Evolutionary conservation across 2,113 vertebrate genomes (phyloP), one percentile per base, ranked within the genome.

Genomic region (Barnardius zonarius): DNA sequence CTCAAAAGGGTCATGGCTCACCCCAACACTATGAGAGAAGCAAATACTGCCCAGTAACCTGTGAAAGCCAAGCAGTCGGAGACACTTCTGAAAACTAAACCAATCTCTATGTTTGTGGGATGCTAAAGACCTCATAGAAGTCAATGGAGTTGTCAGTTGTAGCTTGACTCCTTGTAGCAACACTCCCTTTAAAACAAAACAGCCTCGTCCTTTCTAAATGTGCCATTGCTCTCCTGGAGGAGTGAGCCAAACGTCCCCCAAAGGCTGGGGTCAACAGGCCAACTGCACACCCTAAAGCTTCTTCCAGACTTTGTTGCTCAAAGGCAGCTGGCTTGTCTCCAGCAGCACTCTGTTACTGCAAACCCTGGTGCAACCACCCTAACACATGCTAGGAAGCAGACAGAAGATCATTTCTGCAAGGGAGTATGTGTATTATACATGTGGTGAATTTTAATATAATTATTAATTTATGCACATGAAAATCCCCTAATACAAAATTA

Each of bases 381-480:
- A 43, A 72, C 64, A 54, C 64, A 7, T 4, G n/a, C 74, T 37
- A 51, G 64, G 41, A 70, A 91, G 59, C 9, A 73, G 54, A 90
- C 75, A 24, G 51, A 66, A 55, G 39, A 82, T 57, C 0, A 0
- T 27, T 88, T 78, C 66, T 86, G 70, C 51, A 37, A 86, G 77
- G 79, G 61, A 75, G 57, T 49, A 33, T 1, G 75, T 95, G 74
- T 63, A 85, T 94, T 94, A 97, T 89, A 23, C 46, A 89, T 84
- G 77, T 17, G 24, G n/a, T 10, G 59, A 83, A 82, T 94, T 95
- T 94, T 94, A 89, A 86, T 82, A 30, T 43, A 62, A 85, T 96
- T 77, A 90, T 83, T 95, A 90, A 96, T 97, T 94, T 59, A 95
- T 89, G 72, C 31, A 66, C 49, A 59, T 68, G 76, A 95, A 96